phyloP scores from a whole-genome alignment of 1,140 invertebrate genomes.

The Drosophila murphyi region DNA sequence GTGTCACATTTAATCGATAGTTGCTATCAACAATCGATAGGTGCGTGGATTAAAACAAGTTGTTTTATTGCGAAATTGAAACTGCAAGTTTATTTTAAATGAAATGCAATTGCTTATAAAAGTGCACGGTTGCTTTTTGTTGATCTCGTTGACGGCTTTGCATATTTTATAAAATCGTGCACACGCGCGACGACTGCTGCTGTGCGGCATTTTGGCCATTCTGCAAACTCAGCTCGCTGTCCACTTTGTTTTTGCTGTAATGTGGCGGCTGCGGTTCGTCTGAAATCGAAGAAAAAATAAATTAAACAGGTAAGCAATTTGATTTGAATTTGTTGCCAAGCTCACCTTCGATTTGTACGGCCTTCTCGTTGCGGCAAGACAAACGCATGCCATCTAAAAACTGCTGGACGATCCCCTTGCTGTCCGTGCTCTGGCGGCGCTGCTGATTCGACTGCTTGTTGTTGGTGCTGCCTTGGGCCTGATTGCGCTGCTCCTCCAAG shows the following conservation, averaged over 20 bases:
- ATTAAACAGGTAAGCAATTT: slow-evolving; percentile 44
- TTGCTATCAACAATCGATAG: neutral
- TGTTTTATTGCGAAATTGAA: slow-evolving; percentile 39
- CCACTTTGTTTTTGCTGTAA: slow-evolving; percentile 73
- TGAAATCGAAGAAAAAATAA: slow-evolving; percentile 34
- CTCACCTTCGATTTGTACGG: slow-evolving; percentile 75
- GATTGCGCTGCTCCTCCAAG: slow-evolving; percentile 49
- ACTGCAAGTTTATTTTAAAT: slow-evolving; percentile 51
- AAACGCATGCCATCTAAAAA: slow-evolving; percentile 66
- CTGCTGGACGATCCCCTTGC: slow-evolving; percentile 71
- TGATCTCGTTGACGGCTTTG: slow-evolving; percentile 16
- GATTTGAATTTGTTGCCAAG: neutral
- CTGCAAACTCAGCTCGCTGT: slow-evolving; percentile 70
- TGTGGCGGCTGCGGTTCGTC: slow-evolving; percentile 71
- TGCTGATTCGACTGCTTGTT: slow-evolving; percentile 1
- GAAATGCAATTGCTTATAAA: slow-evolving; percentile 77
- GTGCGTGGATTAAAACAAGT: slow-evolving; percentile 1
- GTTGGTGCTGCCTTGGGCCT: slow-evolving; percentile 46
- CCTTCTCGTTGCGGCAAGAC: slow-evolving; percentile 76
- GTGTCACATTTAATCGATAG: slow-evolving; percentile 20
- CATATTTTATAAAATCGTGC: slow-evolving; percentile 81
- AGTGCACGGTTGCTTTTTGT: slow-evolving; percentile 32
- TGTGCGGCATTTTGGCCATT: slow-evolving; percentile 63
- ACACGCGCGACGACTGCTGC: slow-evolving; percentile 77
- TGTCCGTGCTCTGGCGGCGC: slow-evolving; percentile 38